Percentiles rank a stretch among this genome's conserved stretches.
These are phyloP conservation scores for Cephus rjabovi DNA, from an alignment of 2,888 invertebrate species.

Conservation along the genomic window DNA sequence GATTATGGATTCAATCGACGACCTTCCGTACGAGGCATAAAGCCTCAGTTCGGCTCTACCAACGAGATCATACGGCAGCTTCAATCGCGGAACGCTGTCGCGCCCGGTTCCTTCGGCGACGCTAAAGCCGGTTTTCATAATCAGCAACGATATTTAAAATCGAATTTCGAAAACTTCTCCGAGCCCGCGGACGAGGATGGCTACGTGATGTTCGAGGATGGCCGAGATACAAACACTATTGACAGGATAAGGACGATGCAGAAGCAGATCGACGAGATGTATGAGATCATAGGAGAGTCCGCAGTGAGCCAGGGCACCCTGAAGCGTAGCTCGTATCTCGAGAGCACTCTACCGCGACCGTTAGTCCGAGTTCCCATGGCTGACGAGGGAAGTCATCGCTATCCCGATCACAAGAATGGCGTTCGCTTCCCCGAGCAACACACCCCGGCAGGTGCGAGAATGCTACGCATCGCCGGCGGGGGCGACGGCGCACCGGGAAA, in stretches of 20 bases:
- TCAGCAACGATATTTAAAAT: neutral
- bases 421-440: conserved; percentile 47
- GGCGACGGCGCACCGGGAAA: conserved; percentile 34
- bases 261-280: conserved; percentile 59
- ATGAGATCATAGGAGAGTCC: conserved; percentile 61
- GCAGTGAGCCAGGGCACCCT: conserved; percentile 43
- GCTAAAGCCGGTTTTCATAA: conserved; percentile 37
- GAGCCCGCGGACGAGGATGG: conserved; percentile 16
- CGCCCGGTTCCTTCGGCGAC: conserved; percentile 43
- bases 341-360: conserved; percentile 46
- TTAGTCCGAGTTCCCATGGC: conserved; percentile 25
- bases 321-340: conserved; percentile 51
- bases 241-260: conserved; percentile 61
- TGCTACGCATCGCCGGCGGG: conserved; percentile 51
- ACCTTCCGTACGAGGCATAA: conserved; percentile 91
- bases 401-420: conserved; percentile 49
- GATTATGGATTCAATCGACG: conserved; percentile 90
- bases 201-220: conserved; percentile 29
- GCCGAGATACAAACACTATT: conserved; percentile 52
- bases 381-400: conserved; percentile 37
- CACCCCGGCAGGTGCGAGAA: conserved; percentile 34
- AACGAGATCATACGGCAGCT: conserved; percentile 86
- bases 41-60: conserved; percentile 85
- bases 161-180: conserved; percentile 2
- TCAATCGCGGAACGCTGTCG: conserved; percentile 72